A percentile compares a stretch with the other conserved stretches of the same genome.
phyloP scores from a whole-genome alignment of 2,113 vertebrate genomes.

The Phycodurus eques region DNA sequence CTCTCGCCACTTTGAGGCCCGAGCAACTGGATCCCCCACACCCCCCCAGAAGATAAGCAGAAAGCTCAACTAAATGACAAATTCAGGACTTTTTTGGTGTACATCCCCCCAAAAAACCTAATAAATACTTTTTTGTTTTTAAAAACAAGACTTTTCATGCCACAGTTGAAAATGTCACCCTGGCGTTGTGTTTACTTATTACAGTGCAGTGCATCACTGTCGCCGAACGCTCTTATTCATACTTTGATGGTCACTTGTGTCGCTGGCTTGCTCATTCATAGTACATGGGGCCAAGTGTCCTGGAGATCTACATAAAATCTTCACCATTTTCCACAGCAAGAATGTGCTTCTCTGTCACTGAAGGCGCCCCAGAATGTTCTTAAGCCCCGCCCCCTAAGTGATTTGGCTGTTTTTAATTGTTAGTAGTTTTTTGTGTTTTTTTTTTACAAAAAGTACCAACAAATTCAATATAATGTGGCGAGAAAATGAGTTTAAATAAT shows the following conservation, averaged over 20 bases:
- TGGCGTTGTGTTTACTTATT: constrained; percentile 72
- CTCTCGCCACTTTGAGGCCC: constrained; percentile 22
- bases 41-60: constrained; percentile 53
- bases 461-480: no score
- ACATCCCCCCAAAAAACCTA: constrained; percentile 10
- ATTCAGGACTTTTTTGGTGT: constrained; percentile 58
- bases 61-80: constrained; percentile 56
- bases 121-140: no score
- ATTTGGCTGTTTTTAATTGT: no score
- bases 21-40: no score
- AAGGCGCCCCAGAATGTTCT: not conserved
- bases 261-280: not conserved
- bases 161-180: constrained; percentile 69
- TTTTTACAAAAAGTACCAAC: no score
- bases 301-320: not conserved
- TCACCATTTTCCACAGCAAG: not conserved
- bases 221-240: constrained; percentile 57
- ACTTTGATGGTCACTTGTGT: not conserved
- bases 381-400: no score
- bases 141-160: constrained; percentile 36
- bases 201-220: constrained; percentile 64
- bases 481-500: no score
- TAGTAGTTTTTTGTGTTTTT: no score
- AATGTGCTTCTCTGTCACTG: not conserved
- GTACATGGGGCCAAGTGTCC: not conserved